phyloP scores from a whole-genome alignment of 2,113 vertebrate genomes.

The Hippocampus abdominalis region DNA sequence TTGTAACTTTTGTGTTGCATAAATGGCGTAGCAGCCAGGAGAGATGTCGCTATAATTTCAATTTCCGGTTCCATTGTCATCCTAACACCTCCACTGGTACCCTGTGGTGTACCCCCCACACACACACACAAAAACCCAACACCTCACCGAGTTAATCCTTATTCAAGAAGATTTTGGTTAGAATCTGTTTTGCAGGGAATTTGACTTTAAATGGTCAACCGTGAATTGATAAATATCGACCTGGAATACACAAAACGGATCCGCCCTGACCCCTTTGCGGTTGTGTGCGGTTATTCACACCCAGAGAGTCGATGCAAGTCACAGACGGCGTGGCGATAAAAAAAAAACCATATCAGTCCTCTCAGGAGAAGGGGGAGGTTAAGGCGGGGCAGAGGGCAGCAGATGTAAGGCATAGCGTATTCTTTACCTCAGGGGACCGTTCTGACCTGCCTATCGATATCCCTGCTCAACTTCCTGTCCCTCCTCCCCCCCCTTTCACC shows the following conservation, averaged over 20 bases:
- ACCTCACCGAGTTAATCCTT: neutral
- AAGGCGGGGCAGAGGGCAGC: slow-evolving; percentile 42
- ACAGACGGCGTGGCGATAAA: slow-evolving; percentile 58
- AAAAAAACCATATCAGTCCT: slow-evolving; percentile 70
- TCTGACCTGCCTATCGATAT: slow-evolving; percentile 58
- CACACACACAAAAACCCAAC: too few species aligned
- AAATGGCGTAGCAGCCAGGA: neutral
- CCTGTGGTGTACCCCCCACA: neutral
- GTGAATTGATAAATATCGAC: slow-evolving; percentile 45
- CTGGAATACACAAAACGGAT: slow-evolving; percentile 24
- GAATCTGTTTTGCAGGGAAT: neutral
- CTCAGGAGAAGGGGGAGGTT: slow-evolving; percentile 44
- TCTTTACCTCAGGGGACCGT: slow-evolving; percentile 49
- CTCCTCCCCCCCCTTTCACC: slow-evolving; percentile 26
- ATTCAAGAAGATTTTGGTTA: neutral
- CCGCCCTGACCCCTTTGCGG: slow-evolving; percentile 23
- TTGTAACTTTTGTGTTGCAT: neutral
- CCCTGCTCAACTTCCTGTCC: slow-evolving; percentile 34
- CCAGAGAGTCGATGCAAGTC: slow-evolving; percentile 53
- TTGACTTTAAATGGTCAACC: neutral
- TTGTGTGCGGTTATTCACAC: slow-evolving; percentile 59
- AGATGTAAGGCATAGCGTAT: slow-evolving; percentile 57
- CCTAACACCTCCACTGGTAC: neutral
- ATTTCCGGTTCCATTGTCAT: neutral
- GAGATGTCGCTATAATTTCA: neutral